phyloP scores from a whole-genome alignment of 2,113 vertebrate species.

The Macquaria ambigua region DNA sequence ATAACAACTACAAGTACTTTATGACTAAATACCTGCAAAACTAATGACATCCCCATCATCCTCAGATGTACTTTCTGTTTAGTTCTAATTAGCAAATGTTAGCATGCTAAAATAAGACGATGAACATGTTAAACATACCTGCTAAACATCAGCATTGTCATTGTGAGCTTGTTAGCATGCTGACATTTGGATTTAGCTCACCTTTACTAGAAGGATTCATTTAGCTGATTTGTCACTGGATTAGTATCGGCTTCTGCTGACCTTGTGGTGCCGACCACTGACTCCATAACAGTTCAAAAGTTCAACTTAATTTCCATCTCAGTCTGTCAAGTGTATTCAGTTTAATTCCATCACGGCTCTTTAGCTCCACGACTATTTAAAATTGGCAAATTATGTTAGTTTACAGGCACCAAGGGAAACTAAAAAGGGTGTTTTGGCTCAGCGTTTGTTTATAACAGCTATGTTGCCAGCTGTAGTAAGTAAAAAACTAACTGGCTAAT shows the following conservation, averaged over 20 bases:
- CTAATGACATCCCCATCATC: neutral
- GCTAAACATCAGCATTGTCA: neutral
- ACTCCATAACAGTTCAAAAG: neutral
- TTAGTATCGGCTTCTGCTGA: slow-evolving; percentile 2
- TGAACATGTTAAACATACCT: neutral
- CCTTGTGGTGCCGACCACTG: neutral
- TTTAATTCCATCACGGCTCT: neutral
- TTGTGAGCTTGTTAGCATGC: neutral
- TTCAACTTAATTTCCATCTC: neutral
- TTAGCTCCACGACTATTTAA: neutral
- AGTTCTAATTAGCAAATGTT: neutral
- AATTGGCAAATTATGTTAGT: neutral
- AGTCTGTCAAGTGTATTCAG: neutral
- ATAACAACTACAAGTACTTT: too few relatives aligned
- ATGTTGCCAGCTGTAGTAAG: neutral
- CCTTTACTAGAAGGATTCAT: neutral
- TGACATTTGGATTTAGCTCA: neutral
- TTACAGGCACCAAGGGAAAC: neutral
- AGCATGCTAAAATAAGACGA: neutral
- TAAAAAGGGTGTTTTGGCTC: neutral
- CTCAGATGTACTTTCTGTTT: neutral
- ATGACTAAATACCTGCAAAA: neutral
- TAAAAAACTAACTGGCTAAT: neutral
- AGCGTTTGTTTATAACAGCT: neutral
- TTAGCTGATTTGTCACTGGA: neutral